Evolutionary conservation across 2,113 vertebrate genomes (phyloP), one percentile per base, ranked within the genome.

Genomic region (Epinephelus moara): DNA sequence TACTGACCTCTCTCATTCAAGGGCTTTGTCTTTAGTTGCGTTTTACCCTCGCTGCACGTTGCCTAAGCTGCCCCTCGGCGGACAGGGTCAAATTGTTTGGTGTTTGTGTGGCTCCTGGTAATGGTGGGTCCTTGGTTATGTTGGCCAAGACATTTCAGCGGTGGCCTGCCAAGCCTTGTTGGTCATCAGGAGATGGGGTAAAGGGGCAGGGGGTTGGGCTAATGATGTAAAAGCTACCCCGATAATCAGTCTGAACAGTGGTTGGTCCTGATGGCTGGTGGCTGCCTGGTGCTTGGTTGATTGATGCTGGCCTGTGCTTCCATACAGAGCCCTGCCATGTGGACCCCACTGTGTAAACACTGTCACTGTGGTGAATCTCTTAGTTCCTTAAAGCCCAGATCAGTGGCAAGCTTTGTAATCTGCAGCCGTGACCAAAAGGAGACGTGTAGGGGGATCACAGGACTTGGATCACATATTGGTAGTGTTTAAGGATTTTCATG

Each of bases 281-380:
- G 91, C 90, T 89, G 90, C 80, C 84, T 86, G 85, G 91, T 82
- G 89, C 70, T 83, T 27, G 67, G 18, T 37, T 94, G 95, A 96
- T 95, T 92, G 93, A 95, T 95, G 92, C 81, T 91, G 86, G 87
- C 90, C 67, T 23, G 82, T 45, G 75, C 86, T 62, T 85, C 82
- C 89, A 88, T 55, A 88, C 94, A 76, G 87, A 84, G 91, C 61
- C 68, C 80, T 70, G 88, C 90, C 88, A 91, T 91, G 92, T 85
- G 88, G 86, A 91, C 82, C 92, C 93, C 94, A 94, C 94, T 92
- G 93, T 88, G 94, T 92, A 93, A 94, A 95, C 91, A 93, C 90
- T 86, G 94, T 93, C 88, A 90, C 91, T 87, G 89, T 66, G 86
- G 89, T 78, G 92, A 93, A 86, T 88, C 89, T 83, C 73, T 88